Percentiles rank a stretch among this genome's conserved stretches.
phyloP scores from a whole-genome alignment of 2,797 vertebrate genomes.

The Macropodus opercularis region DNA sequence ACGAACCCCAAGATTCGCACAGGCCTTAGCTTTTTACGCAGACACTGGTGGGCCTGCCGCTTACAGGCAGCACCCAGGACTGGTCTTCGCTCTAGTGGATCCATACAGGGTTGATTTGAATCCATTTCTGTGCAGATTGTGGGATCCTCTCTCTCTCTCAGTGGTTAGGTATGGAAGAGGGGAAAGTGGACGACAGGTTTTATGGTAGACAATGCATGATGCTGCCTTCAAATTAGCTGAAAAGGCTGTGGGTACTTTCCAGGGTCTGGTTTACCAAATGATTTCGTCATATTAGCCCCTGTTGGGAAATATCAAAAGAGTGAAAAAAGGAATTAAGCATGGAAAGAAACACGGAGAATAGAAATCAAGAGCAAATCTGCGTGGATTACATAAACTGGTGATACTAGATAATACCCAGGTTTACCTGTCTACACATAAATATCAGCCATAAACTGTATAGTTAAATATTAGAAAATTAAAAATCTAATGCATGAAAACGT shows the following conservation, averaged over 20 bases:
- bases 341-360: background rate
- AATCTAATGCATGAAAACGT: too few relatives aligned
- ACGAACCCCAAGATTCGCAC: conserved; percentile 87
- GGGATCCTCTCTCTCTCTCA: conserved; percentile 63
- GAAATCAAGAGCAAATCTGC: background rate
- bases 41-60: conserved; percentile 74
- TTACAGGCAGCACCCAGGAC: conserved; percentile 60
- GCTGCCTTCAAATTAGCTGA: conserved; percentile 69
- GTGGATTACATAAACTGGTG: background rate
- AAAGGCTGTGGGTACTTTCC: conserved; percentile 68
- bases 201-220: conserved; percentile 69
- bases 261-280: conserved; percentile 75
- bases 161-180: conserved; percentile 40
- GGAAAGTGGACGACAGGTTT: conserved; percentile 43
- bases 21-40: conserved; percentile 90
- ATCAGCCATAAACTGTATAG: too few relatives aligned
- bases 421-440: too few relatives aligned
- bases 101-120: conserved; percentile 60
- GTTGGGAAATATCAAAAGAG: conserved; percentile 46
- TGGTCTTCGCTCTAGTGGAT: conserved; percentile 53
- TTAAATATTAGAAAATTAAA: too few relatives aligned
- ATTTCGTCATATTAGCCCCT: conserved; percentile 84
- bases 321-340: background rate
- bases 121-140: conserved; percentile 62
- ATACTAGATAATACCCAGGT: too few relatives aligned